phyloP scores from a whole-genome alignment of 1,140 invertebrate genomes.

The Leptestheria dahalacensis region DNA sequence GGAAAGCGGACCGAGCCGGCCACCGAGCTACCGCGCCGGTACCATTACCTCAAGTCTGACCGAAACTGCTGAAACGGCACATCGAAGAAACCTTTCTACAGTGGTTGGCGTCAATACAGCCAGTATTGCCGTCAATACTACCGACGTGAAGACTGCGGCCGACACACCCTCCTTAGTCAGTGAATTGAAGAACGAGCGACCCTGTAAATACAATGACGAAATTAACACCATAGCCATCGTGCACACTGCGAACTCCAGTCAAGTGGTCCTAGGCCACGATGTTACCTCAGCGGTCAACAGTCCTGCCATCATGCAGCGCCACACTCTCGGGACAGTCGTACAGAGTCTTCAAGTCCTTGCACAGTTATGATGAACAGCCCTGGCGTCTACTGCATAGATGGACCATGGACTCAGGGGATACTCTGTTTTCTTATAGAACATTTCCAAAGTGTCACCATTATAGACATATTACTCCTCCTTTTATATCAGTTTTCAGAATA shows the following conservation, averaged over 20 bases:
- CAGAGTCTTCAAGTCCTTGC: slow-evolving; percentile 7
- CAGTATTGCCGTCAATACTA: too few relatives aligned
- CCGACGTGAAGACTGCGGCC: slow-evolving; percentile 11
- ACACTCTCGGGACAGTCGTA: background rate
- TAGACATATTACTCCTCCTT: too few relatives aligned
- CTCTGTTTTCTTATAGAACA: too few relatives aligned
- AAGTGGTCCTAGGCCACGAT: slow-evolving; percentile 20
- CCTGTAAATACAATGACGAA: slow-evolving; percentile 30
- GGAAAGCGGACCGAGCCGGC: slow-evolving; percentile 31
- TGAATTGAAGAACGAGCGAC: slow-evolving; percentile 3
- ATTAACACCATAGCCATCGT: slow-evolving; percentile 53
- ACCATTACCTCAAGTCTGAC: slow-evolving; percentile 22
- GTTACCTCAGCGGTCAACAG: background rate
- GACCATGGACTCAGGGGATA: background rate
- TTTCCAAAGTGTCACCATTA: too few relatives aligned
- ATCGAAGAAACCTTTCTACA: too few relatives aligned
- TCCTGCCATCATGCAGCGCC: background rate
- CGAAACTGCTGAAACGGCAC: too few relatives aligned
- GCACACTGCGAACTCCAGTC: slow-evolving; percentile 39
- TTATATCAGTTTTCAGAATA: too few relatives aligned
- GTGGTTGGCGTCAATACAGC: background rate
- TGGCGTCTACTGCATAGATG: background rate
- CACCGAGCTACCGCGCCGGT: slow-evolving; percentile 40
- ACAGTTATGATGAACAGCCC: background rate
- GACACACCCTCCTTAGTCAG: slow-evolving; percentile 6